A percentile compares a stretch with the other conserved stretches of the same genome.
phyloP scores from a whole-genome alignment of 2,888 invertebrate genomes.

The Idaea straminata region DNA sequence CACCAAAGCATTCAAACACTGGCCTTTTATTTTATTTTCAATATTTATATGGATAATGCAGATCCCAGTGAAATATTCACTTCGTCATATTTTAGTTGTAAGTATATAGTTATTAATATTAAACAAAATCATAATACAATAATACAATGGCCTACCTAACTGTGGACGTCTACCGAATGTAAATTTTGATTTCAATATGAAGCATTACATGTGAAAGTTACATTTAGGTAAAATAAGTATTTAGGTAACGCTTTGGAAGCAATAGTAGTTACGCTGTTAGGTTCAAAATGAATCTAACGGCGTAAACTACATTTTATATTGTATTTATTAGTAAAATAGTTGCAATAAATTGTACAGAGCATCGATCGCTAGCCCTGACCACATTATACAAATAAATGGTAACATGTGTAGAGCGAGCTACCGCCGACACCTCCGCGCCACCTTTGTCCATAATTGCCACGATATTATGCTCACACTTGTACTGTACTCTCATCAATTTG shows the following conservation, averaged over 20 bases:
- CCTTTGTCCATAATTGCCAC: conserved; percentile 71
- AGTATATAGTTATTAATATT: not conserved
- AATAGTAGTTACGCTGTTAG: no score
- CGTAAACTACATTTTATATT: no score
- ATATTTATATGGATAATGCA: conserved; percentile 67
- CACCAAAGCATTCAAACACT: conserved; percentile 64
- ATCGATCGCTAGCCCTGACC: conserved; percentile 53
- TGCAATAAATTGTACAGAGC: not conserved
- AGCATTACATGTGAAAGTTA: no score
- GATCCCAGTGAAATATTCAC: conserved; percentile 54
- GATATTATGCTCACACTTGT: conserved; percentile 52
- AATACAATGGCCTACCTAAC: not conserved
- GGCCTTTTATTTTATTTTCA: conserved; percentile 63
- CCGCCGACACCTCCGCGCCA: conserved; percentile 63
- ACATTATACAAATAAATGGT: conserved; percentile 67
- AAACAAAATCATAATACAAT: conserved; percentile 1
- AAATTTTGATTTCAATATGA: no score
- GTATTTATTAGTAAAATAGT: no score
- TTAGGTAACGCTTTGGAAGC: no score
- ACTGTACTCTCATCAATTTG: conserved; percentile 41
- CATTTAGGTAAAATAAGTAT: no score
- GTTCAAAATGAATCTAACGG: no score
- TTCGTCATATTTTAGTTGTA: conserved; percentile 45
- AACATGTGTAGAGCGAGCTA: conserved; percentile 65
- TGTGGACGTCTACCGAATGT: no score